Base-by-base conservation (phyloP, 1,140 invertebrate genomes). In the Sipha flava region DNA sequence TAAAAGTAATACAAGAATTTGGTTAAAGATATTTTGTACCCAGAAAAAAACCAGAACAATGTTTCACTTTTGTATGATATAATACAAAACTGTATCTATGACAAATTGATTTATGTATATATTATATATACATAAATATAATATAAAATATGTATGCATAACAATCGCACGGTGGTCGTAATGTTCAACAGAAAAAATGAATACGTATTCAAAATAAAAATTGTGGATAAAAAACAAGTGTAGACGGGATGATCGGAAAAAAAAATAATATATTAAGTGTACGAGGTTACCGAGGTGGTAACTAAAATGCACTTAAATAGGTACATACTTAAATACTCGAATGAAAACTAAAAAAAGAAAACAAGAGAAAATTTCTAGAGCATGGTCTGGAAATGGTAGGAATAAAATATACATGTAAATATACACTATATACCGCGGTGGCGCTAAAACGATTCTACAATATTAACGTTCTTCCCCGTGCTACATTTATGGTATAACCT, bases 101-200 rank as follows among this genome's bases (percentile, higher is more conserved):
- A 45, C 47, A 75, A 75, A 47, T 75, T 75, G 34, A 54, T 75
- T 54, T 34, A 34, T 75, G 26, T 16, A 75, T 54, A 21, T 23
- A 52, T 2, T 18, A 49, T 49, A 49, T 49, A 16, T 47, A 37
- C 21, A 45, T n/a, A n/a, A n/a, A n/a, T n/a, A n/a, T n/a, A n/a
- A n/a, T n/a, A n/a, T n/a, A 66, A 66, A 43, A 43, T 66, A n/a
- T 43, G 31, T 66, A 66, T 14, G 29, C 31, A 64, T 34, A 64
- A 37, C 29, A 64, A 64, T 31, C 31, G 34, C 10, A 57, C 21
- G 18, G 10, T 18, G 6, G 16, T 66, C 21, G 31, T 14, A 6
- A 6, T 64, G 10, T 34, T 12, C 1, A 37, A 6, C 9, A 23
- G 4, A 12, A 18, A 21, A 3, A 7, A 66, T 16, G 10, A 66